phyloP scores from a whole-genome alignment of 2,797 vertebrate genomes.

The Coluber constrictor region DNA sequence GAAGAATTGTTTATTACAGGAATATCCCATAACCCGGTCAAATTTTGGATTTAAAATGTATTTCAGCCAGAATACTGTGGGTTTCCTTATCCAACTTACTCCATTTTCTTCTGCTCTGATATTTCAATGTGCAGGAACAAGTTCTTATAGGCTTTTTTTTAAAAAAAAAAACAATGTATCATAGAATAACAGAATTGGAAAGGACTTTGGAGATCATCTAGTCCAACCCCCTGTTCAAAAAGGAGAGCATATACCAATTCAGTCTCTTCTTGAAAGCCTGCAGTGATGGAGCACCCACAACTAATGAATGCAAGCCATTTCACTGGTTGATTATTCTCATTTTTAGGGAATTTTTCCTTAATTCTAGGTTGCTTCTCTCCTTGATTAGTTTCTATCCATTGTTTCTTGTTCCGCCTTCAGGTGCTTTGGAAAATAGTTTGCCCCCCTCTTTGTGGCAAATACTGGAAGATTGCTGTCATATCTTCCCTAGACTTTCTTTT shows the following conservation, averaged over 20 bases:
- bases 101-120: background rate
- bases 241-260: background rate
- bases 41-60: background rate
- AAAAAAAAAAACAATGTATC: background rate
- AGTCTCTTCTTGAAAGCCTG: background rate
- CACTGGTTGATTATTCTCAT: background rate
- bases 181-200: background rate
- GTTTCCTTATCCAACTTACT: no score
- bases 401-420: background rate
- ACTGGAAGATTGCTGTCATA: background rate
- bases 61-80: background rate
- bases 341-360: background rate
- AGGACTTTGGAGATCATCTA: background rate
- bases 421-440: background rate
- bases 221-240: background rate
- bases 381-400: background rate
- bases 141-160: background rate
- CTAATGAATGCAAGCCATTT: background rate
- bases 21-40: background rate
- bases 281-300: background rate
- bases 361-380: background rate
- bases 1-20: conserved; percentile 46
- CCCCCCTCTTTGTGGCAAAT: background rate
- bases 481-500: background rate
- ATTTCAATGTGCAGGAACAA: background rate